Base-by-base conservation (phyloP, 2,113 vertebrate genomes). In the Taxidea taxus region DNA sequence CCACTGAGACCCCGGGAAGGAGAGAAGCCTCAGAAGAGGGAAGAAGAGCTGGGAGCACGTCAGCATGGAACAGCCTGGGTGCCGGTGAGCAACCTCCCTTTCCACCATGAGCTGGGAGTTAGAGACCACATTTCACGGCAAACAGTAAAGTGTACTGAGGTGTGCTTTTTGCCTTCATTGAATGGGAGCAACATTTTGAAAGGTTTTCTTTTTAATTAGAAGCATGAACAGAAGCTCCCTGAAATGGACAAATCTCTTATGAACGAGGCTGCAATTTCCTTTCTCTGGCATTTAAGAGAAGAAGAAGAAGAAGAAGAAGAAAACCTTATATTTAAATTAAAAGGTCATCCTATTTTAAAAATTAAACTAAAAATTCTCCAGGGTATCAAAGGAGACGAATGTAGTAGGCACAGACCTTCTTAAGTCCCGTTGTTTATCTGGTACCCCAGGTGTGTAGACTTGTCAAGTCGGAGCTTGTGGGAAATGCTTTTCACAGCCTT, bases 341-440 rank as follows among this genome's bases (percentile, higher is more conserved):
- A 94, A 97, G 72, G 83, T 92, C 85, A 62, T 91, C 13, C 18
- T 92, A 77, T 87, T 95, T 96, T 82, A 54, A 91, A 95, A 96
- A 90, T 58, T 34, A 84, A 87, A 84, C 47, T 85, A 56, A 82
- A 51, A 89, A 37, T 23, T 64, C 7, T 29, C 62, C 27, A 70
- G 70, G 72, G 5, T 56, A 47, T 49, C 70, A 29, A 39, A 81
- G 42, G 54, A 78, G 20, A 93, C 1, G 10, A 58, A 64, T 9
- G 14, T 13, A 21, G 25, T 64, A 14, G n/a, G 16, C 56, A 27
- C 6, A 25, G 51, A 42, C 93, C 70, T 77, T 72, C 56, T 37
- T 31, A 42, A 47, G 31, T 47, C 78, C 62, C 5, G 0, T 44
- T 39, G 49, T 85, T 87, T 90, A 83, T 62, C 91, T 60, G 74